These are phyloP conservation scores for Pentamera pediparva DNA, from an alignment of 53 echinoderm and acorn worm genomes.

Conservation along the genomic window DNA sequence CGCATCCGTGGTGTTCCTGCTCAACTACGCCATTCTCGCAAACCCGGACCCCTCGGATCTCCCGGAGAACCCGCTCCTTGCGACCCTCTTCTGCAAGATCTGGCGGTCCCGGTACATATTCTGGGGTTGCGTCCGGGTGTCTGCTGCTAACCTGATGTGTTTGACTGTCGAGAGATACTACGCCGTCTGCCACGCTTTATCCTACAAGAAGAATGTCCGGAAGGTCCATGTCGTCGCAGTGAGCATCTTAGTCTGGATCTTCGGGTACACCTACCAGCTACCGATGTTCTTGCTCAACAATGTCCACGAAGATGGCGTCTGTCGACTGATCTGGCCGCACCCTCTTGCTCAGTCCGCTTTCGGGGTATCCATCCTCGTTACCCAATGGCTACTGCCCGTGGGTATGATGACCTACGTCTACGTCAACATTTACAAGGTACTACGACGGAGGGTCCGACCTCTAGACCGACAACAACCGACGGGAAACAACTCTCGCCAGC, in stretches of 20 bases:
- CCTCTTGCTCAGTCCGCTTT: slow-evolving; percentile 19
- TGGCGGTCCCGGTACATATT: slow-evolving; percentile 46
- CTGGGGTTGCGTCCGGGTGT: slow-evolving; percentile 34
- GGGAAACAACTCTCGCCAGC: not conserved
- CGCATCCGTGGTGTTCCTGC: slow-evolving; percentile 28
- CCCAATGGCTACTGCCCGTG: slow-evolving; percentile 48
- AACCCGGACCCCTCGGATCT: slow-evolving; percentile 13
- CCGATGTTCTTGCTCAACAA: slow-evolving; percentile 22
- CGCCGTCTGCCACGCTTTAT: slow-evolving; percentile 33
- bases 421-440: slow-evolving; percentile 43
- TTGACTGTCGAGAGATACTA: slow-evolving; percentile 40
- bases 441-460: slow-evolving; percentile 19
- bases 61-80: not conserved
- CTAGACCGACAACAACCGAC: not conserved
- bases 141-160: slow-evolving; percentile 35
- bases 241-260: slow-evolving; percentile 27
- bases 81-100: slow-evolving; percentile 13
- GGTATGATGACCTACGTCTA: slow-evolving; percentile 47
- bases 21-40: slow-evolving; percentile 17
- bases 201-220: slow-evolving; percentile 17
- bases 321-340: slow-evolving; percentile 50
- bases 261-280: slow-evolving; percentile 39
- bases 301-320: slow-evolving; percentile 30
- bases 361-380: slow-evolving; percentile 52
- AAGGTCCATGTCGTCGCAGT: slow-evolving; percentile 1